Evolutionary conservation across 2,113 vertebrate genomes (phyloP), one percentile per base, ranked within the genome.

Genomic region (Ornithorhynchus anatinus): DNA sequence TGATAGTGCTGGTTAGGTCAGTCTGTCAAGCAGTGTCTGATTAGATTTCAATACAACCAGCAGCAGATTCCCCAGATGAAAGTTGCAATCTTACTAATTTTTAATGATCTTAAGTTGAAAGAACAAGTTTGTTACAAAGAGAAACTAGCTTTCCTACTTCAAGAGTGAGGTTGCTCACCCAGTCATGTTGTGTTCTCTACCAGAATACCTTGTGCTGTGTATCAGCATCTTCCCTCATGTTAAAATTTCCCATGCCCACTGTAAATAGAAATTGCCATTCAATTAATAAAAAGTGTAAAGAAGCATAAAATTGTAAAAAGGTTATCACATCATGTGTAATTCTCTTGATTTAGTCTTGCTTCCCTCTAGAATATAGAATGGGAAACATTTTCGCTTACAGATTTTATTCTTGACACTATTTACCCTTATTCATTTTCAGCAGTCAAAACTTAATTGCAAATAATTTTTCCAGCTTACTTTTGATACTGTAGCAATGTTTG

Each of bases 221-320:
- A 2, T 1, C 8, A 59, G 7, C 25, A 59, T n/a, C 69, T 39
- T 86, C 82, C 17, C 42, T 31, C 70, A 5, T 86, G 66, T 81
- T 31, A 80, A 59, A 70, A 80, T 87, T 81, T 82, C 31, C 68
- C 54, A 4, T 3, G 38, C 76, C 17, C 32, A 80, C 14, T n/a
- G 1, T 69, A 89, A 87, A 88, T 42, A 74, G 32, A 71, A 87
- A 81, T 81, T 81, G 54, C 68, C 78, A 85, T 81, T 89, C 72
- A 71, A 84, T 85, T 91, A 85, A 81, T 85, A 84, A 86, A 36
- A 82, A 37, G 19, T 77, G 23, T 85, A 88, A 89, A 86, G 58
- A 84, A 88, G 64, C 79, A 74, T 67, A 85, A 77, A 69, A 58
- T 69, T 74, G 44, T 79, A 71, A 82, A 88, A 74, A 22, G 57